phyloP scores from a whole-genome alignment of 2,797 vertebrate genomes.

The Miichthys miiuy region DNA sequence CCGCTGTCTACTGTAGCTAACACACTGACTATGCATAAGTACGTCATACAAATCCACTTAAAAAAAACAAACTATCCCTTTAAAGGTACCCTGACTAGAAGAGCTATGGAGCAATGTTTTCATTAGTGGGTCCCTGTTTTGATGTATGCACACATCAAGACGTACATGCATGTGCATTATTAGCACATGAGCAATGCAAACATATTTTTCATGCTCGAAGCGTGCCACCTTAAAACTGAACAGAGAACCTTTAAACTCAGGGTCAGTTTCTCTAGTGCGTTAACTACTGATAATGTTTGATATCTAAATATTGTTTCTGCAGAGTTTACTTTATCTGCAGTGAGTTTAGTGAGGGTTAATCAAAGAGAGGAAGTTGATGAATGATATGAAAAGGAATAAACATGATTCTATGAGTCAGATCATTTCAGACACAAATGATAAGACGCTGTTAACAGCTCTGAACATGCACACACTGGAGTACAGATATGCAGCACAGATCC shows the following conservation, averaged over 20 bases:
- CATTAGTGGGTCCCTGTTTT: neutral
- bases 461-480: neutral
- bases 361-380: neutral
- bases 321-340: neutral
- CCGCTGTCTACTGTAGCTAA: too few species aligned
- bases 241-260: neutral
- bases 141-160: neutral
- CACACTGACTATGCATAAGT: too few species aligned
- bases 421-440: neutral
- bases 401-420: neutral
- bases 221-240: too few species aligned
- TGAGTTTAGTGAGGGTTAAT: neutral
- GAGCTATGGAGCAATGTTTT: neutral
- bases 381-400: neutral
- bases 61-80: too few species aligned
- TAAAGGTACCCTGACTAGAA: neutral
- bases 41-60: too few species aligned
- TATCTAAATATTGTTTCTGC: neutral
- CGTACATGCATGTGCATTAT: neutral
- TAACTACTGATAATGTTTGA: neutral
- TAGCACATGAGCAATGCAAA: neutral
- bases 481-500: slow-evolving; percentile 1
- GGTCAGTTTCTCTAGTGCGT: neutral
- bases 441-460: slow-evolving; percentile 8
- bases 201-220: neutral